These are phyloP conservation scores for Microctenopoma stevenorrisi DNA, from an alignment of 2,797 vertebrate genomes.

Conservation along the genomic window DNA sequence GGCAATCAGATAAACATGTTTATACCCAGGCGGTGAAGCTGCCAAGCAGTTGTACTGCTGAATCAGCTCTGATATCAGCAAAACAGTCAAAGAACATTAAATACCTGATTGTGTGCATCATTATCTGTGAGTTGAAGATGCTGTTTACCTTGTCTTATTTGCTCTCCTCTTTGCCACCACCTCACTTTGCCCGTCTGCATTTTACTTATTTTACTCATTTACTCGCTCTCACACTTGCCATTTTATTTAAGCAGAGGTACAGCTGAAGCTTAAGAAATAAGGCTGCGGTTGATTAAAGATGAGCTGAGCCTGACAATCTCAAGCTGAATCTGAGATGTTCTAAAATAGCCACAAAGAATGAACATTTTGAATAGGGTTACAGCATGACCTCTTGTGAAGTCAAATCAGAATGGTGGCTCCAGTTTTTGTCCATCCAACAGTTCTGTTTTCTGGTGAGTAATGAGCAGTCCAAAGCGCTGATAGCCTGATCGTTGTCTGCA, in stretches of 20 bases:
- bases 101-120: slow-evolving; percentile 57
- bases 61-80: slow-evolving; percentile 52
- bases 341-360: neutral
- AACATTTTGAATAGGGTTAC: slow-evolving; percentile 6
- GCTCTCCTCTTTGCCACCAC: slow-evolving; percentile 22
- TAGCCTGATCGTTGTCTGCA: neutral
- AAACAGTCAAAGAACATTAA: slow-evolving; percentile 47
- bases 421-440: neutral
- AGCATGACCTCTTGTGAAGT: neutral
- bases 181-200: slow-evolving; percentile 12
- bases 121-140: slow-evolving; percentile 47
- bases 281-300: slow-evolving; percentile 15
- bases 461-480: slow-evolving; percentile 3
- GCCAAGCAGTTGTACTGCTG: slow-evolving; percentile 15
- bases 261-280: slow-evolving; percentile 10
- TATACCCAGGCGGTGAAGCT: slow-evolving; percentile 39
- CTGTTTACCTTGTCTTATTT: slow-evolving; percentile 30
- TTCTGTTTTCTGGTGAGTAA: slow-evolving; percentile 9
- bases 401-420: neutral
- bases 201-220: slow-evolving; percentile 1
- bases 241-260: neutral
- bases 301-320: neutral
- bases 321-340: neutral
- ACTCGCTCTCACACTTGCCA: neutral
- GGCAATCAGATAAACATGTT: slow-evolving; percentile 54